phyloP scores from a whole-genome alignment of 2,113 vertebrate species.

The Mugil cephalus region DNA sequence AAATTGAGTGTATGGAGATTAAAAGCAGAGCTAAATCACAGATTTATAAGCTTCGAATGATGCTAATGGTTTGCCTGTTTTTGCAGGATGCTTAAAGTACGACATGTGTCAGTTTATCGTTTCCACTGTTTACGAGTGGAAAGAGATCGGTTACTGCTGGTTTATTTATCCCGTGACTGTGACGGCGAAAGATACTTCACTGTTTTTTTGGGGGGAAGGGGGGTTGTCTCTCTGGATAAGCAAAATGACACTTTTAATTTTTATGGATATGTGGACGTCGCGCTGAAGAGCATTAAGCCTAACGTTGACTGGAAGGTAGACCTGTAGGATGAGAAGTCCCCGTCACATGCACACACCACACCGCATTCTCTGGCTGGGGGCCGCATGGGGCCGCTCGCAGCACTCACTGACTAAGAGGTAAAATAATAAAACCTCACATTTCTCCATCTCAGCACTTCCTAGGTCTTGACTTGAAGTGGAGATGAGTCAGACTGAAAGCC shows the following conservation, averaged over 20 bases:
- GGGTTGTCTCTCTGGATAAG: too few species aligned
- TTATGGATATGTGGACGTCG: slow-evolving; percentile 30
- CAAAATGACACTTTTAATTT: slow-evolving; percentile 48
- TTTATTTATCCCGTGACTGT: neutral
- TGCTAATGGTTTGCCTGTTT: too few species aligned
- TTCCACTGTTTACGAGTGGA: neutral
- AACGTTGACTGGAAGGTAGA: slow-evolving; percentile 43
- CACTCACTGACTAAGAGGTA: slow-evolving; percentile 60
- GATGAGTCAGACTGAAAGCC: slow-evolving; percentile 76
- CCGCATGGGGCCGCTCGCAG: slow-evolving; percentile 15
- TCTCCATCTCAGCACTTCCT: slow-evolving; percentile 65
- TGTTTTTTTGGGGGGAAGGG: neutral
- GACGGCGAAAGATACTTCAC: neutral
- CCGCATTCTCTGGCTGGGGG: slow-evolving; percentile 31
- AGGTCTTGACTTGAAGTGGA: slow-evolving; percentile 58
- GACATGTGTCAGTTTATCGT: too few species aligned
- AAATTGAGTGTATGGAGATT: too few species aligned
- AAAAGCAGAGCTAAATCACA: neutral
- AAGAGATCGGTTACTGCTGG: neutral
- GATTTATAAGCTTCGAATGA: neutral
- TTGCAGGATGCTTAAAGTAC: too few species aligned
- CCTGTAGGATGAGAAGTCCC: slow-evolving; percentile 32
- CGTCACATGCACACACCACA: too few species aligned
- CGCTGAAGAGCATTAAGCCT: slow-evolving; percentile 39
- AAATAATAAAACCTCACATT: slow-evolving; percentile 57